Base-by-base conservation (phyloP, 1,140 invertebrate species). In the Drosophila lacertosa region DNA sequence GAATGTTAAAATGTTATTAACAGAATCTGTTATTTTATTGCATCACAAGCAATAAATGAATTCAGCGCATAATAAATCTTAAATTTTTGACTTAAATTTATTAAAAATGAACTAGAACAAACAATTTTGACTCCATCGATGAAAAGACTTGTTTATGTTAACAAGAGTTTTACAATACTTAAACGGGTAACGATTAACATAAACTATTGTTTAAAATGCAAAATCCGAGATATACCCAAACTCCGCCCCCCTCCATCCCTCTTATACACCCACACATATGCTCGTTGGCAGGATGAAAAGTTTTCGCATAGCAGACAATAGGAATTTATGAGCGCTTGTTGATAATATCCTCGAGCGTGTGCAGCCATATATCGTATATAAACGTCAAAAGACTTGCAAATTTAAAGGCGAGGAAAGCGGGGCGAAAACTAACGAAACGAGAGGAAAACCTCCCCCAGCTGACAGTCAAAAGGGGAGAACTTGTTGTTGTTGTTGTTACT, bases 331-430 rank as follows among this genome's bases (percentile, higher is more conserved):
- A 69, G 20, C 45, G 42, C 58, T 50, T 63, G 22, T 48, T 42
- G 24, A 70, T 64, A 64, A 48, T 55, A 70, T 63, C 60, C 42
- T 57, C 50, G 3, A 18, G 44, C 44, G 26, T 22, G 16, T 11
- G n/a, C 37, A 16, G 35, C 26, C 20, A 26, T 48, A 22, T 45
- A 35, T 45, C 55, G 29, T 51, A 63, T 72, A 42, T 69, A 72
- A 72, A 66, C 55, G 64, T 62, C 60, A 64, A 62, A 55, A 53
- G 73, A 75, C 71, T 83, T 78, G 67, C 80, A 77, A 84, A 88
- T 84, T 65, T 80, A 77, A 84, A 68, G 64, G 73, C n/a, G n/a
- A n/a, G n/a, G n/a, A n/a, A n/a, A n/a, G n/a, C n/a, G n/a, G n/a
- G n/a, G n/a, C n/a, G n/a, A n/a, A n/a, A n/a, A n/a, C n/a, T n/a